These are phyloP conservation scores for Galbula dea DNA, from an alignment of 2,113 vertebrate species.

Conservation along the genomic window DNA sequence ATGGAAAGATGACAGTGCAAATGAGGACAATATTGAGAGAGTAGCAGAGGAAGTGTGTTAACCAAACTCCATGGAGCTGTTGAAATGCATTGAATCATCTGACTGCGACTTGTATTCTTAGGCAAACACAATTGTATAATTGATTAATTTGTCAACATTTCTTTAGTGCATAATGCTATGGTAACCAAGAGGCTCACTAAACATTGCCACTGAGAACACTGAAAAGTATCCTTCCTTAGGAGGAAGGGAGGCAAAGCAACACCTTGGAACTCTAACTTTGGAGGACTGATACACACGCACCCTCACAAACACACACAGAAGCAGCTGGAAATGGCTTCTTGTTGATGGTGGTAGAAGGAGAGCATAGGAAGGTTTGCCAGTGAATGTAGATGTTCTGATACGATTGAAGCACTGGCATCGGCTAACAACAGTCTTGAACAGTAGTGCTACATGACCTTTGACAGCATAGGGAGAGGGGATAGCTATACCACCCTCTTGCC, in stretches of 20 bases:
- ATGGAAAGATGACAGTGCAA: background rate
- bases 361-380: rapidly evolving
- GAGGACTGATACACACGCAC: background rate
- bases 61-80: background rate
- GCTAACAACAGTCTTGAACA: background rate
- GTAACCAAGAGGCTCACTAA: background rate
- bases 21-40: background rate
- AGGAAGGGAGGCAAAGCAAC: background rate
- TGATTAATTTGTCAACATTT: conserved; percentile 39
- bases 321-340: background rate
- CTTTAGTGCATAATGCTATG: background rate
- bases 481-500: rapidly evolving
- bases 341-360: background rate
- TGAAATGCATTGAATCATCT: conserved; percentile 22
- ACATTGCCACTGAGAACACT: background rate
- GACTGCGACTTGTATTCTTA: conserved; percentile 19
- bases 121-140: conserved; percentile 40
- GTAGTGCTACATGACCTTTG: background rate
- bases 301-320: too few species aligned
- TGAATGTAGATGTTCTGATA: rapidly evolving
- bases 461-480: background rate
- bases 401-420: background rate
- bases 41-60: background rate
- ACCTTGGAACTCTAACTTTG: background rate
- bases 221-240: background rate